Percentiles rank a stretch among this genome's conserved stretches.
Conservation (phyloP, 2,888 invertebrate species). For the Nowickia ferox region DNA sequence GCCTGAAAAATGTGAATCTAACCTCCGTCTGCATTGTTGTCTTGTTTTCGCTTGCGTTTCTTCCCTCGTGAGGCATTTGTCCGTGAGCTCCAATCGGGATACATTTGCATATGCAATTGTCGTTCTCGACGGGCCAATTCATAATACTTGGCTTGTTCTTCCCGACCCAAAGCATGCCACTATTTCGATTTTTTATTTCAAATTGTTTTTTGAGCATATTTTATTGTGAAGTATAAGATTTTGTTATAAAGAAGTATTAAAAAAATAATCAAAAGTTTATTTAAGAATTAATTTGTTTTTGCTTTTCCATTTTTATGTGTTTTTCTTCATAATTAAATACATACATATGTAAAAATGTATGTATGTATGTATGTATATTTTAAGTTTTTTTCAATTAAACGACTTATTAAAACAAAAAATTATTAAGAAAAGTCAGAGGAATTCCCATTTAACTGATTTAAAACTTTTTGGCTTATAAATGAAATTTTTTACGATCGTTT, state of each 20-base stretch:
- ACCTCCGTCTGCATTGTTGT: constrained; percentile 96
- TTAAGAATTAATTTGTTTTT: constrained; percentile 67
- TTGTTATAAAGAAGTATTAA: constrained; percentile 59
- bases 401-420: constrained; percentile 26
- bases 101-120: constrained; percentile 99
- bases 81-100: constrained; percentile 99
- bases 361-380: constrained; percentile 9
- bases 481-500: constrained; percentile 77
- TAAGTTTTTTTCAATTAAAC: constrained; percentile 10
- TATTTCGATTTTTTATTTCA: constrained; percentile 80
- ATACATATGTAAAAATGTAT: neutral
- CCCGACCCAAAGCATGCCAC: constrained; percentile 99
- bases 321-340: constrained; percentile 15
- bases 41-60: constrained; percentile 99
- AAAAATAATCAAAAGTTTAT: constrained; percentile 74
- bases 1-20: constrained; percentile 66
- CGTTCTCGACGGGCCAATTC: constrained; percentile 99
- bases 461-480: constrained; percentile 24
- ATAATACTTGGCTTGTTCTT: constrained; percentile 99
- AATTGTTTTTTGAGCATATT: constrained; percentile 16
- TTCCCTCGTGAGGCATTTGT: constrained; percentile 99
- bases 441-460: constrained; percentile 68
- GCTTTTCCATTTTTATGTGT: constrained; percentile 66
- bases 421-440: constrained; percentile 54
- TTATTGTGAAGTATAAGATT: constrained; percentile 62